phyloP scores from a whole-genome alignment of 2,113 vertebrate genomes.

The Engystomops pustulosus region DNA sequence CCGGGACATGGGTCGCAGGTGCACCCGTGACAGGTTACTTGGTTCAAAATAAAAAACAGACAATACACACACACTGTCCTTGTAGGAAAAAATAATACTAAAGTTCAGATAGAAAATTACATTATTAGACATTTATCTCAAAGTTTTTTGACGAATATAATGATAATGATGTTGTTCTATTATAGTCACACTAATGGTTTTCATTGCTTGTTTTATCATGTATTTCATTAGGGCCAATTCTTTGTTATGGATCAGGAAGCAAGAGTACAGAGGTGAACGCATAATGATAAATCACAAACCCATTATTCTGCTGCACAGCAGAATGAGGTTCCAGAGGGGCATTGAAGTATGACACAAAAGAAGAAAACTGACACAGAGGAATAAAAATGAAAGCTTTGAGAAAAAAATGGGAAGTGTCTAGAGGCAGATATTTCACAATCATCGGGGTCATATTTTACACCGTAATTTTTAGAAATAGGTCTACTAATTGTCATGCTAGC shows the following conservation, averaged over 20 bases:
- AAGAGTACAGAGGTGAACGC: slow-evolving; percentile 49
- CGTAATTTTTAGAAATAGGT: background rate
- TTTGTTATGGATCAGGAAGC: slow-evolving; percentile 56
- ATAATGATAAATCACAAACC: slow-evolving; percentile 51
- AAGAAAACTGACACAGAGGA: slow-evolving; percentile 54
- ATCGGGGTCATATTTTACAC: slow-evolving; percentile 41
- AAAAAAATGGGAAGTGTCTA: slow-evolving; percentile 47
- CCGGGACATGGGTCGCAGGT: too few relatives aligned
- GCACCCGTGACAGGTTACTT: too few relatives aligned
- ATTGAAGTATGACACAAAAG: slow-evolving; percentile 60
- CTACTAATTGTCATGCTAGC: background rate
- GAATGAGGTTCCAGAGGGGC: slow-evolving; percentile 55
- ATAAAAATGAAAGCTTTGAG: slow-evolving; percentile 54
- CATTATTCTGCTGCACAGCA: slow-evolving; percentile 51
- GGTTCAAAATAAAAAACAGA: too few relatives aligned
- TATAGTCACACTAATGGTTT: slow-evolving; percentile 37
- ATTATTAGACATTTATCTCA: background rate
- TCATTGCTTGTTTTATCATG: slow-evolving; percentile 54
- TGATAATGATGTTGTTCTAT: slow-evolving; percentile 38
- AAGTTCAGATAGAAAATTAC: background rate
- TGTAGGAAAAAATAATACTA: background rate
- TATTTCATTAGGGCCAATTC: slow-evolving; percentile 45
- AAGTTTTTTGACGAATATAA: background rate
- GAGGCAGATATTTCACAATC: slow-evolving; percentile 37
- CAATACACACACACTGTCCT: too few relatives aligned